Percentiles rank a stretch among this genome's conserved stretches.
Conservation (phyloP, 2,797 vertebrate genomes). For the Cercopithecus mitis region DNA sequence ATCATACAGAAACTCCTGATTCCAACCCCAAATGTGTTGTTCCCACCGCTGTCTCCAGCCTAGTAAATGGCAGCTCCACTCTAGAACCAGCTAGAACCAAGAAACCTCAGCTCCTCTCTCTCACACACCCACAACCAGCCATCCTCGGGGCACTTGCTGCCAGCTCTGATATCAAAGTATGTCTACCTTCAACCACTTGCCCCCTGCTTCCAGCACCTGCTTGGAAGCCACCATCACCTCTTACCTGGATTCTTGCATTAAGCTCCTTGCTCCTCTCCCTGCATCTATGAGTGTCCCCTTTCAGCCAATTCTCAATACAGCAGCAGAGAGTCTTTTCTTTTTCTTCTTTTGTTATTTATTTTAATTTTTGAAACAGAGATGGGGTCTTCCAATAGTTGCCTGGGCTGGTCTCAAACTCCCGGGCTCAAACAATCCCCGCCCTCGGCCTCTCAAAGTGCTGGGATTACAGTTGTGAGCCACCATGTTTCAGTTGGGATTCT, state of each 20-base stretch:
- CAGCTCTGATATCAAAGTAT: too few relatives aligned
- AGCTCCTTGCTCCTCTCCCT: neutral
- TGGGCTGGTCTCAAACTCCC: neutral
- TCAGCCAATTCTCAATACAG: neutral
- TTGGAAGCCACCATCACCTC: neutral
- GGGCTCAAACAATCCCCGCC: neutral
- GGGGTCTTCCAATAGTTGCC: neutral
- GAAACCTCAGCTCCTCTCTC: neutral
- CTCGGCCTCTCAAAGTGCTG: neutral
- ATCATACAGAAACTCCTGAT: neutral
- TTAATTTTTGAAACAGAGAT: neutral
- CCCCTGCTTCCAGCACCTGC: neutral
- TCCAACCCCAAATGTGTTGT: neutral
- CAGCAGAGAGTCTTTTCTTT: neutral
- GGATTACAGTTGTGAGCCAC: neutral
- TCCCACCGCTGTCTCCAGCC: neutral
- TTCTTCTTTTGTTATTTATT: neutral
- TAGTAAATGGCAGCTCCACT: neutral
- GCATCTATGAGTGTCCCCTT: neutral
- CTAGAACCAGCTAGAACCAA: neutral
- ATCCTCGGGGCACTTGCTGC: fast-evolving
- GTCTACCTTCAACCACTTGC: neutral
- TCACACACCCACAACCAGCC: neutral
- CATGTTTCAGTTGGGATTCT: neutral
- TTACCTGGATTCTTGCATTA: neutral